Evolutionary conservation across 1,140 invertebrate genomes (phyloP).

Genomic region (Anthonomus grandis): DNA sequence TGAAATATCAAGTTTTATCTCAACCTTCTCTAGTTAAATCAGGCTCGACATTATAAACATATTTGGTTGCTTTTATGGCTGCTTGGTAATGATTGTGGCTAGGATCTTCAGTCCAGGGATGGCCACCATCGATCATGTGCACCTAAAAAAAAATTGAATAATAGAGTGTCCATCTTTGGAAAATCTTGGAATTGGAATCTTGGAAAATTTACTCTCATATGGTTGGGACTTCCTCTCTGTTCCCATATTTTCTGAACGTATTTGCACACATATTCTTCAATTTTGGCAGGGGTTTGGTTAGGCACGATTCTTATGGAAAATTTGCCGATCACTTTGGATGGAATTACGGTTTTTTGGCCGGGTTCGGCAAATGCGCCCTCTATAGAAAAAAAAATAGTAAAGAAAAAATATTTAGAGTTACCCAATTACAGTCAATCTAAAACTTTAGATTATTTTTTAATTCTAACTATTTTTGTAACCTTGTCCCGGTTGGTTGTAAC

Average conservation of each 20-base stretch:
- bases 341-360: constrained; percentile 95
- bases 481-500: too few species aligned
- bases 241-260: constrained; percentile 74
- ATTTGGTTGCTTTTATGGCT: constrained; percentile 79
- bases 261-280: constrained; percentile 69
- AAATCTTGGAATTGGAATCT: too few species aligned
- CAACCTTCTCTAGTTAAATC: constrained; percentile 86
- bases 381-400: not conserved
- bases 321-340: constrained; percentile 91
- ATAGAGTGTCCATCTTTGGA: not conserved
- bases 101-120: constrained; percentile 89
- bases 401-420: not conserved
- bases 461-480: too few species aligned
- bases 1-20: not conserved
- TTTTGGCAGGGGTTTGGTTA: constrained; percentile 76
- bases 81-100: constrained; percentile 90
- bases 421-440: not conserved
- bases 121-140: constrained; percentile 72
- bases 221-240: constrained; percentile 78
- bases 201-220: constrained; percentile 72
- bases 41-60: constrained; percentile 89
- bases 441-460: constrained; percentile 34
- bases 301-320: constrained; percentile 95
- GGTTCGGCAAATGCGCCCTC: constrained; percentile 89
- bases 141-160: constrained; percentile 44